Evolutionary conservation across 2,113 vertebrate genomes (phyloP).

Genomic region (Megaleporinus macrocephalus): DNA sequence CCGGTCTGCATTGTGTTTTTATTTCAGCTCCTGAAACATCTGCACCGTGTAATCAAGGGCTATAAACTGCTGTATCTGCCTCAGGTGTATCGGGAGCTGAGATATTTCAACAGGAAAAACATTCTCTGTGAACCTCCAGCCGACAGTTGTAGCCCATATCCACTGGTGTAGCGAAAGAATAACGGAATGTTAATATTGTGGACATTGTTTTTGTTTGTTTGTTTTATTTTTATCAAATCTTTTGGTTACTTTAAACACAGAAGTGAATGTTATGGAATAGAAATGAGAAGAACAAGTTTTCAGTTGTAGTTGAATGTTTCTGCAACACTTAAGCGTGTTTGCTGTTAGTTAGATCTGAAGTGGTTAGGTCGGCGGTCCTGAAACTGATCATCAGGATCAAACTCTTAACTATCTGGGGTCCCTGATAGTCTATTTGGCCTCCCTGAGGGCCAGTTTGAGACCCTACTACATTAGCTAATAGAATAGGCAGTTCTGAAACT

Average conservation of each 20-base stretch:
- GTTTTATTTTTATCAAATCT: neutral
- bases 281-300: neutral
- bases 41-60: conserved; percentile 20
- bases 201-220: neutral
- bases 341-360: neutral
- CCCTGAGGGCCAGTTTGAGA: no score
- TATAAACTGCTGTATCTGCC: conserved; percentile 5
- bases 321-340: neutral
- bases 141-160: neutral
- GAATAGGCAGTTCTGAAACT: no score
- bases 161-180: neutral
- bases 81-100: neutral
- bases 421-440: no score
- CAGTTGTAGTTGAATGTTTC: neutral
- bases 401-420: no score
- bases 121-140: neutral
- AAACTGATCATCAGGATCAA: no score
- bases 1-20: neutral
- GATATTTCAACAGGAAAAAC: neutral
- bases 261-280: neutral
- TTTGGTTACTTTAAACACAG: neutral
- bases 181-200: neutral
- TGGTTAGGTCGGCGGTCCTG: neutral
- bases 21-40: neutral
- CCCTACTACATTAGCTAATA: no score